phyloP scores from a whole-genome alignment of 2,888 invertebrate species.

The Sussaba pulchella region DNA sequence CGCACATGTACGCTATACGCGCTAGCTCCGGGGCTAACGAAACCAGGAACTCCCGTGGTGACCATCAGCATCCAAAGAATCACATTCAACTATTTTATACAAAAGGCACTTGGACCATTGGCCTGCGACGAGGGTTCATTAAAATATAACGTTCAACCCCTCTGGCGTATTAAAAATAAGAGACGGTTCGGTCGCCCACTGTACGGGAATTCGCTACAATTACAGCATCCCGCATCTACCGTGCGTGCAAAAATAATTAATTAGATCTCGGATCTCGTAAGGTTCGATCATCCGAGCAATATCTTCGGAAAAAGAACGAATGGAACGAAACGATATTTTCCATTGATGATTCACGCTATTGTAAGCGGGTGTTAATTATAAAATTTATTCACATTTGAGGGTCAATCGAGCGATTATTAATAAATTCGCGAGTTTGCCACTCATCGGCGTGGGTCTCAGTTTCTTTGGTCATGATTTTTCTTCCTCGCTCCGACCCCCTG shows the following conservation, averaged over 20 bases:
- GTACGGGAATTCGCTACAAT: too few relatives aligned
- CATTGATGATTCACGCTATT: not conserved
- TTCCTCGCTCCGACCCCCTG: not conserved
- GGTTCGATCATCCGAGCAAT: too few relatives aligned
- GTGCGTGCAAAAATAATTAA: too few relatives aligned
- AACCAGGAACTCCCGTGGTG: conserved; percentile 31
- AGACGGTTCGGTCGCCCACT: not conserved
- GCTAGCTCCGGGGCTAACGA: conserved; percentile 33
- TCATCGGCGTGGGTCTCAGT: too few relatives aligned
- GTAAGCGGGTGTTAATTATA: too few relatives aligned
- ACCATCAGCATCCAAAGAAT: not conserved
- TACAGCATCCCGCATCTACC: not conserved
- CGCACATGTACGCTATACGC: not conserved
- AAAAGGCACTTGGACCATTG: conserved; percentile 12
- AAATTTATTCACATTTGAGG: too few relatives aligned
- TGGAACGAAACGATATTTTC: too few relatives aligned
- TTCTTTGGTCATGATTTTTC: not conserved
- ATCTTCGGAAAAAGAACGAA: too few relatives aligned
- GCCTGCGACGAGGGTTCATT: not conserved
- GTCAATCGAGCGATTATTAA: too few relatives aligned
- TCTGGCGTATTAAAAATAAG: not conserved
- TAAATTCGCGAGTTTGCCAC: too few relatives aligned
- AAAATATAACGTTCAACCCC: not conserved
- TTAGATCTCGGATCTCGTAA: not conserved
- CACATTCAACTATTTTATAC: conserved; percentile 6